Conservation (phyloP, 1,140 invertebrate species). For the Papilio xuthus region DNA sequence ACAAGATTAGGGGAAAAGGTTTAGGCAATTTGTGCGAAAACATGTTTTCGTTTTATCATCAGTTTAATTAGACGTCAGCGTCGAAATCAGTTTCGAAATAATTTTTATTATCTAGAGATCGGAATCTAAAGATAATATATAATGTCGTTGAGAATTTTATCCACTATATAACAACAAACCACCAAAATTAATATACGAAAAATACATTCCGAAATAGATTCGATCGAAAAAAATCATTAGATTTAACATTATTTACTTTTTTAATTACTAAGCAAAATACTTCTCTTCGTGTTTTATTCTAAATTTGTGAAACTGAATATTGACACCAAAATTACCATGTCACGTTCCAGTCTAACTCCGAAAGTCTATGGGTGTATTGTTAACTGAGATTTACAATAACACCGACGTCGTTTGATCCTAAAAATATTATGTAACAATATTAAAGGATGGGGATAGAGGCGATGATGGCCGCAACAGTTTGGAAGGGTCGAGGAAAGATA, state of each 20-base stretch:
- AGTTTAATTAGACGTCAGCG: not conserved
- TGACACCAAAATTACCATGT: not conserved
- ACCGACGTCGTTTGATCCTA: constrained; percentile 49
- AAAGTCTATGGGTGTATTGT: constrained; percentile 2
- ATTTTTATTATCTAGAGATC: not conserved
- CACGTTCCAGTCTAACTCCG: not conserved
- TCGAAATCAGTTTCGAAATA: too few relatives aligned
- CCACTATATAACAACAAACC: not conserved
- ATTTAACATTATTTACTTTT: too few relatives aligned
- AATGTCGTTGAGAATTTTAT: not conserved
- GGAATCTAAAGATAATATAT: too few relatives aligned
- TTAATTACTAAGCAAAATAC: too few relatives aligned
- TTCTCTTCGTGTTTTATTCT: too few relatives aligned
- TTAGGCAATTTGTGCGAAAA: not conserved
- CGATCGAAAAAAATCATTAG: not conserved
- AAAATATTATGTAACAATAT: constrained; percentile 57
- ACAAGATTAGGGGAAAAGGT: not conserved
- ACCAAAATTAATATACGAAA: not conserved
- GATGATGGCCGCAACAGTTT: constrained; percentile 62
- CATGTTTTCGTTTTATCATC: not conserved
- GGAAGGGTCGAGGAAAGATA: constrained; percentile 65
- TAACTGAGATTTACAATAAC: constrained; percentile 3
- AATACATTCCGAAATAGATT: not conserved
- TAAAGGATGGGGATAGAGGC: constrained; percentile 59
- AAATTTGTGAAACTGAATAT: too few relatives aligned